Evolutionary conservation across 2,113 vertebrate genomes (phyloP), one percentile per base, ranked within the genome.

Genomic region (Nipponia nippon): DNA sequence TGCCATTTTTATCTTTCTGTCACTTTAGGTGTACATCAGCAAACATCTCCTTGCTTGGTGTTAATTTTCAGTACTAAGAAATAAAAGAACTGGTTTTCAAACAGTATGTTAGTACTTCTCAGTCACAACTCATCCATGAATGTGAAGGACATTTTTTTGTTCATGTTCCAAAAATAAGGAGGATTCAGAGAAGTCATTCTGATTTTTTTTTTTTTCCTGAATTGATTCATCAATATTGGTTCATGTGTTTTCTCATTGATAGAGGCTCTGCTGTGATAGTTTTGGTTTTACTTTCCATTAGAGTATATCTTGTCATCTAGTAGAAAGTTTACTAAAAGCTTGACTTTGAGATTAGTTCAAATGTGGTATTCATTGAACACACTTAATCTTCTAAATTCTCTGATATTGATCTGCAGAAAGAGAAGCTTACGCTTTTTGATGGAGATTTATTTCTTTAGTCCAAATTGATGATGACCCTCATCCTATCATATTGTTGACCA

Each of bases 351-450:
- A 90, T 93, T 95, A 94, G 72, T 87, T 95, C 47, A 83, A 61
- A 62, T 89, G 40, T 69, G 21, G 15, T 93, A 80, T 90, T 95
- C 58, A 69, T 26, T 89, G 82, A 85, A 72, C 50, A 85, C n/a
- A 66, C 69, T 87, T 94, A 87, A 89, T 94, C 90, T 89, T 96
- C 72, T 96, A 82, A 95, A 95, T 96, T 94, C 84, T 72, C 55
- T 79, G 91, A 95, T 98, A 98, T 92, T 97, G 97, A 98, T 98
- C 86, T 82, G 46, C 58, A 95, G 72, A 85, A 82, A 72, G 25
- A 78, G 61, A 80, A 77, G 36, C 29, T 94, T 93, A 89, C 59
- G 30, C 21, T 20, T 93, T 85, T 59, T 91, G 67, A 91, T 83
- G n/a, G 65, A 95, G 89, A 79, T 80, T 72, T 90, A 87, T 98